Evolutionary conservation across 2,888 invertebrate genomes (phyloP).

Genomic region (Acleris cristana): DNA sequence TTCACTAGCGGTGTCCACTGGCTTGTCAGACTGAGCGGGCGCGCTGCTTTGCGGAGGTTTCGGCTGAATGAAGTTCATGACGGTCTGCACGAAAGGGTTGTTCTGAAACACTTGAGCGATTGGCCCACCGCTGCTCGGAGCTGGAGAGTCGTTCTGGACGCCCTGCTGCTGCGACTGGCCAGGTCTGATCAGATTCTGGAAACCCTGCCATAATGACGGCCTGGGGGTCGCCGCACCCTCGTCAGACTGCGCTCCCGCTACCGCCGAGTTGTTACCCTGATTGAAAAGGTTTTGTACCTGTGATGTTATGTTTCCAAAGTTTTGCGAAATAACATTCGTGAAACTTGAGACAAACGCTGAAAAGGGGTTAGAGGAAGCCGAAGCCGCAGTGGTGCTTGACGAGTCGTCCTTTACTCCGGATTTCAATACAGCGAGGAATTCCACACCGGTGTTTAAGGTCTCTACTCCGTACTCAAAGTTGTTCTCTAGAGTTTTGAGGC

Average conservation of each 20-base stretch:
- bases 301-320: slow-evolving; percentile 44
- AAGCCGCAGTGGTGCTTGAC: slow-evolving; percentile 24
- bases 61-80: slow-evolving; percentile 40
- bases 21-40: slow-evolving; percentile 34
- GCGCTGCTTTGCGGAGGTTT: slow-evolving; percentile 36
- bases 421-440: slow-evolving; percentile 54
- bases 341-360: slow-evolving; percentile 41
- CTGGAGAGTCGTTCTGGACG: slow-evolving; percentile 36
- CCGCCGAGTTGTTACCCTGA: slow-evolving; percentile 36
- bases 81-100: not conserved
- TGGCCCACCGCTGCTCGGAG: slow-evolving; percentile 47
- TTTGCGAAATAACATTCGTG: slow-evolving; percentile 43
- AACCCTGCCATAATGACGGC: slow-evolving; percentile 44
- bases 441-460: slow-evolving; percentile 60
- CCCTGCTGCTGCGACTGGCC: slow-evolving; percentile 38
- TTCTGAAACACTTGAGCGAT: slow-evolving; percentile 56
- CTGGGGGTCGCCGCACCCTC: slow-evolving; percentile 37
- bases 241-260: slow-evolving; percentile 45
- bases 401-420: slow-evolving; percentile 46
- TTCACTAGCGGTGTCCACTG: slow-evolving; percentile 24
- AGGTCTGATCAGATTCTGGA: slow-evolving; percentile 46
- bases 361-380: slow-evolving; percentile 28
- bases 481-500: slow-evolving; percentile 55
- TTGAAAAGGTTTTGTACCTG: slow-evolving; percentile 40
- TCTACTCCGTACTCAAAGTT: slow-evolving; percentile 63